Conservation (phyloP, 2,113 vertebrate genomes). For the Lethenteron camtschaticum region DNA sequence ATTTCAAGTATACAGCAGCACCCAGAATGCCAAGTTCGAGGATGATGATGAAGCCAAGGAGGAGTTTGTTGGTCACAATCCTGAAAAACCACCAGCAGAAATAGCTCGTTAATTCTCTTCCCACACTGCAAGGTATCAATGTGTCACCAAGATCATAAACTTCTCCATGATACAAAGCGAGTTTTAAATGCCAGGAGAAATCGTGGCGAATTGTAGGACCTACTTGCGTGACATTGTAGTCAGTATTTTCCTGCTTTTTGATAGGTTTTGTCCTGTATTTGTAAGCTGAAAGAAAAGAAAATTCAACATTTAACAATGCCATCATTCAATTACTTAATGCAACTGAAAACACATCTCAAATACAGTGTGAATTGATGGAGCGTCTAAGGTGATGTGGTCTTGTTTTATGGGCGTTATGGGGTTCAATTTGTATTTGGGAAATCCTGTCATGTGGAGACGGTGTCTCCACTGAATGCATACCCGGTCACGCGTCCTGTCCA, state of each 20-base stretch:
- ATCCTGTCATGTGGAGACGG: not conserved
- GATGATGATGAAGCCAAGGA: conserved; percentile 58
- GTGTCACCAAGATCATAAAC: too few species aligned
- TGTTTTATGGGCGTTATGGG: fast-evolving
- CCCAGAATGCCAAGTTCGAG: conserved; percentile 63
- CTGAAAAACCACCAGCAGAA: conserved; percentile 19
- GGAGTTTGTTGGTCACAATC: conserved; percentile 66
- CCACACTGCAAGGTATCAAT: not conserved
- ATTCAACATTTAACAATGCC: too few species aligned
- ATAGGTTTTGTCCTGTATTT: conserved; percentile 70
- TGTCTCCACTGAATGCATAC: conserved; percentile 21
- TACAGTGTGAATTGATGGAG: not conserved
- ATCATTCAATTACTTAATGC: not conserved
- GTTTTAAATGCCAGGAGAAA: not conserved
- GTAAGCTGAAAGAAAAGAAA: conserved; percentile 35
- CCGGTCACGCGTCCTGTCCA: conserved; percentile 56
- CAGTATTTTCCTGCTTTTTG: conserved; percentile 65
- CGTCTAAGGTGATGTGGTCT: not conserved
- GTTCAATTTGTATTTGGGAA: fast-evolving
- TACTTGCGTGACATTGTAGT: conserved; percentile 71
- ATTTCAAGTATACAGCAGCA: conserved; percentile 71
- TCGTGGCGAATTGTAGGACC: conserved; percentile 14
- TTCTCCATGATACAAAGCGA: not conserved
- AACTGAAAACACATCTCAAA: conserved; percentile 3
- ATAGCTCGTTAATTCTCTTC: not conserved